Base-by-base conservation (phyloP, 1,140 invertebrate genomes). In the Aphelinus certus region DNA sequence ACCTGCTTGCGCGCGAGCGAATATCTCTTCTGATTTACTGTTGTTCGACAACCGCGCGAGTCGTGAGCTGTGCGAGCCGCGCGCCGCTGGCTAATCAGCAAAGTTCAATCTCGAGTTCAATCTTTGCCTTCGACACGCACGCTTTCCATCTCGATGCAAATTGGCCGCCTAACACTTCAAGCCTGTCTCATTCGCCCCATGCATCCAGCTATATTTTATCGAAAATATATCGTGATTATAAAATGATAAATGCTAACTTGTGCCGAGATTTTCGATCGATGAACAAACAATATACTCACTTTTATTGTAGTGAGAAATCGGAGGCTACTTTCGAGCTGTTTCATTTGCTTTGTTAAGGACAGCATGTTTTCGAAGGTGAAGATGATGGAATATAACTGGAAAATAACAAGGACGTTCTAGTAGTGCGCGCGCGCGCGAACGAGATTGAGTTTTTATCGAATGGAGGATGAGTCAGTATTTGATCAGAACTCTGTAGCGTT, bases 371-470 rank as follows among this genome's bases (percentile, higher is more conserved):
- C 51, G 58, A 71, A 64, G 51, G 61, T 48, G 56, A 64, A 7
- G 48, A 71, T 56, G 42, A 26, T 55, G 48, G 4, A 5, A 63
- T 56, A 46, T 10, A 56, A n/a, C 43, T 55, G 46, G 60, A 7
- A 47, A 63, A 55, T 55, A 64, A 63, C 60, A 71, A 71, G 61
- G 61, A 71, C 69, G 51, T 47, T 47, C 42, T 3, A 26, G 51
- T 56, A 9, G 42, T 64, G 57, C 26, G 26, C 26, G 26, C 26
- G 26, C 26, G 26, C 26, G 68, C 58, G 51, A 63, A 47, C 10
- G 56, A 61, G 60, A 63, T 71, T 56, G 49, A 71, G 42, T 71
- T 64, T 64, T 71, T 71, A 71, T 71, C 48, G 43, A 71, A 56
- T 56, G 60, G 64, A 9, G 7, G 4, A 56, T 64, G 69, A 64